Conservation (phyloP, 2,113 vertebrate species). For the Spea bombifrons region DNA sequence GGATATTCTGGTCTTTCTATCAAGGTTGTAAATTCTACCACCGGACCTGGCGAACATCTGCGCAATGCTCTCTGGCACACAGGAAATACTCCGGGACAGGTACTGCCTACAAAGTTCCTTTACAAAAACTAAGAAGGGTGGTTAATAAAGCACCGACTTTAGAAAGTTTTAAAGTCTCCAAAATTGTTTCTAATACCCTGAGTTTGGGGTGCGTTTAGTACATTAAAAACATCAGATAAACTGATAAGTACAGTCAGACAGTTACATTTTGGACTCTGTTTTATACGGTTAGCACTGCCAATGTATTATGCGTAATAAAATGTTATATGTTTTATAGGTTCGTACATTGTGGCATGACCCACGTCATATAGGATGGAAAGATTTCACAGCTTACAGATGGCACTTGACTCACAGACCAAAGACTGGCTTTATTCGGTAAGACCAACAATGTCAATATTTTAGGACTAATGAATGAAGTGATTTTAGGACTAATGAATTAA, state of each 20-base stretch:
- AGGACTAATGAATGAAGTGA: too few relatives aligned
- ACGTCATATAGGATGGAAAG: slow-evolving; percentile 96
- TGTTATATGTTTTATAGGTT: slow-evolving; percentile 67
- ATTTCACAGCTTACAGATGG: slow-evolving; percentile 98
- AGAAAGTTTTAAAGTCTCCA: too few relatives aligned
- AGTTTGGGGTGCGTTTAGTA: too few relatives aligned
- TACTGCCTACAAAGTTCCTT: slow-evolving; percentile 49
- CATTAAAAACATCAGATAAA: too few relatives aligned
- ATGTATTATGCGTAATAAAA: background rate
- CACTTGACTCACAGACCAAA: slow-evolving; percentile 94
- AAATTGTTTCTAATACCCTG: background rate
- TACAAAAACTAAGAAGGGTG: too few relatives aligned
- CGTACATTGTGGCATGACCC: slow-evolving; percentile 96
- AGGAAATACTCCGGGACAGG: slow-evolving; percentile 92
- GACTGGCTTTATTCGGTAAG: slow-evolving; percentile 92
- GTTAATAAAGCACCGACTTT: background rate
- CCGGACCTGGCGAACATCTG: slow-evolving; percentile 94
- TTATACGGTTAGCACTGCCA: too few relatives aligned
- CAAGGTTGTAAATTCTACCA: slow-evolving; percentile 97
- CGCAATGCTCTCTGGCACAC: slow-evolving; percentile 98
- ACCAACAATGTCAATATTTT: background rate
- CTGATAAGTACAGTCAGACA: too few relatives aligned
- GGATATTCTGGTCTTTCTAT: slow-evolving; percentile 95
- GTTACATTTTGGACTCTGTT: too few relatives aligned
- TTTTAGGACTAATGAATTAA: too few relatives aligned